Base-by-base conservation (phyloP, 2,113 vertebrate species). In the Gallinago paraguaiae region DNA sequence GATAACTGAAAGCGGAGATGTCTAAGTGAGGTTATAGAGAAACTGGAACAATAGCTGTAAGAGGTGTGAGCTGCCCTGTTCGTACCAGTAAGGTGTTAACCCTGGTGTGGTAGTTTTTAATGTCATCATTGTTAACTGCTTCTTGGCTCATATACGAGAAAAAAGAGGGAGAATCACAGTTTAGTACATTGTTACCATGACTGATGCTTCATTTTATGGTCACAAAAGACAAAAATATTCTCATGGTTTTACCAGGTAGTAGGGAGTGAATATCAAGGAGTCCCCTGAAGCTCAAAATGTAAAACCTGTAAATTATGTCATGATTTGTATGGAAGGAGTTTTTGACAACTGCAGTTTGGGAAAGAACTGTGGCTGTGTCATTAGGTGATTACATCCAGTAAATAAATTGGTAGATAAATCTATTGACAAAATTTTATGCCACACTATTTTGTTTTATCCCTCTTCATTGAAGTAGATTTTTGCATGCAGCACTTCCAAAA, bases 31-130 rank as follows among this genome's bases (percentile, higher is more conserved):
- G 39, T 46, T 68, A 30, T 46, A 67, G 64, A 88, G 79, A 60
- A 86, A 64, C 39, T 75, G 71, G 43, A 93, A 39, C 46, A 59
- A 35, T 41, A 90, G 48, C 71, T 92, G 75, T 45, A 35, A 90
- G 79, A 93, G 60, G 76, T 93, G 93, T 95, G 79, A 97, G 80
- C 51, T 86, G 37, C 76, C 82, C 20, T n/a, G 48, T 63, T 90
- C 17, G 0, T 90, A 35, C 83, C 48, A 81, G 35, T 59, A 18
- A 89, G 86, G 82, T 88, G 95, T 90, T 95, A 94, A 93, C 27
- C 16, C 16, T 2, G 0, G 8, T 92, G 76, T 0, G 0, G 64
- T 88, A 45, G 27, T 64, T 88, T 85, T 91, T 72, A 78, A 31
- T 68, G 65, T 92, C 33, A 27, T 82, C 33, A 2, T 82, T 79